Evolutionary conservation across 2,797 vertebrate genomes (phyloP).

Genomic region (Gobio occitaniae): DNA sequence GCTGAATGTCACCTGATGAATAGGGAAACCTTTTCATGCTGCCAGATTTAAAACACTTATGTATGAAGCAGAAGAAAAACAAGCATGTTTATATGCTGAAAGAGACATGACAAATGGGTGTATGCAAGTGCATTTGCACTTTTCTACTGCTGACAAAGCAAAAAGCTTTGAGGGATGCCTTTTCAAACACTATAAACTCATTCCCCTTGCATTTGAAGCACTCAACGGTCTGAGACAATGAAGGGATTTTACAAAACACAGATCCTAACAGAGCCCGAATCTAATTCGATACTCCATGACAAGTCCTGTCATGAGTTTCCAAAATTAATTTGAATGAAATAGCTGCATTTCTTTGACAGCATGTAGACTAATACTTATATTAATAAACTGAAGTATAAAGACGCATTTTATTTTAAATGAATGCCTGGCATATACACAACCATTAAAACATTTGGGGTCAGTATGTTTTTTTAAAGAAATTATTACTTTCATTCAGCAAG

Average conservation of each 20-base stretch:
- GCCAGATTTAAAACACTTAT: neutral
- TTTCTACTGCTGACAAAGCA: constrained; percentile 8
- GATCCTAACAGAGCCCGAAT: neutral
- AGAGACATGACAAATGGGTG: neutral
- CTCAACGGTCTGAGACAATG: neutral
- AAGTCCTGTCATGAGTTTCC: neutral
- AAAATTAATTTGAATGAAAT: neutral
- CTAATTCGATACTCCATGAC: neutral
- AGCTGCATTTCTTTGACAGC: neutral
- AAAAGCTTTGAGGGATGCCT: neutral
- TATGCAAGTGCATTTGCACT: neutral
- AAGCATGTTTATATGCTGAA: neutral
- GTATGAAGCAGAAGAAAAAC: neutral
- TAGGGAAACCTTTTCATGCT: neutral
- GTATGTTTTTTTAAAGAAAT: too few species aligned
- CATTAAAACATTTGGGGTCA: neutral
- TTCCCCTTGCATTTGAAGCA: neutral
- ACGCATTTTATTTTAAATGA: neutral
- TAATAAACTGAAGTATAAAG: neutral
- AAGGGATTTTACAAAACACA: neutral
- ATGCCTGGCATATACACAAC: neutral
- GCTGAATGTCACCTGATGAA: neutral
- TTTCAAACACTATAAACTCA: constrained; percentile 10
- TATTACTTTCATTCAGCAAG: neutral
- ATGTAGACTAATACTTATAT: neutral